A percentile compares a stretch with the other conserved stretches of the same genome.
phyloP scores from a whole-genome alignment of 2,113 vertebrate species.

The Parotia lawesii region DNA sequence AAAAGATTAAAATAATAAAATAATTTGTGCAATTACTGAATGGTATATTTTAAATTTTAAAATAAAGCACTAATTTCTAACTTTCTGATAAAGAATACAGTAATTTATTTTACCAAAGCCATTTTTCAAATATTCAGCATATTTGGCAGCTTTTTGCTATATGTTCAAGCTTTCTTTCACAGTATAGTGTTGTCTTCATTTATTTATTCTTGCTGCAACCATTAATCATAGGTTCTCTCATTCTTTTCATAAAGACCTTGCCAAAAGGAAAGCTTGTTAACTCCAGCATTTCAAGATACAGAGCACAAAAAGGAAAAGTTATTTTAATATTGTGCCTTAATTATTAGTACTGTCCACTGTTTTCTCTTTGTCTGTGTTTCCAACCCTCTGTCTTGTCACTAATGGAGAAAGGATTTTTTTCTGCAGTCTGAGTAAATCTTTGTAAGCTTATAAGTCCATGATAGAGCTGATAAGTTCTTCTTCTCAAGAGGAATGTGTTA shows the following conservation, averaged over 20 bases:
- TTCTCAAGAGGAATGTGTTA: neutral
- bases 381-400: neutral
- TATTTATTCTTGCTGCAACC: neutral
- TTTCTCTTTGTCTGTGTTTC: neutral
- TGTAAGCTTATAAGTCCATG: neutral
- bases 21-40: neutral
- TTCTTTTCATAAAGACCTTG: neutral
- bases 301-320: neutral
- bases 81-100: neutral
- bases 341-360: neutral
- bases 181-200: neutral
- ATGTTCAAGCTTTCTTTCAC: constrained; percentile 17
- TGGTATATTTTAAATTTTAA: neutral
- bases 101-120: neutral
- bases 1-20: neutral
- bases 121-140: neutral
- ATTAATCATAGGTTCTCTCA: constrained; percentile 22
- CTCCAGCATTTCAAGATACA: neutral
- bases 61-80: neutral
- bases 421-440: neutral
- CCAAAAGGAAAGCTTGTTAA: neutral
- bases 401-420: neutral
- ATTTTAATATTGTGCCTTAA: neutral
- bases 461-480: neutral
- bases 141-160: constrained; percentile 1